Base-by-base conservation (phyloP, 2,888 invertebrate genomes). In the Diarsia mendica region DNA sequence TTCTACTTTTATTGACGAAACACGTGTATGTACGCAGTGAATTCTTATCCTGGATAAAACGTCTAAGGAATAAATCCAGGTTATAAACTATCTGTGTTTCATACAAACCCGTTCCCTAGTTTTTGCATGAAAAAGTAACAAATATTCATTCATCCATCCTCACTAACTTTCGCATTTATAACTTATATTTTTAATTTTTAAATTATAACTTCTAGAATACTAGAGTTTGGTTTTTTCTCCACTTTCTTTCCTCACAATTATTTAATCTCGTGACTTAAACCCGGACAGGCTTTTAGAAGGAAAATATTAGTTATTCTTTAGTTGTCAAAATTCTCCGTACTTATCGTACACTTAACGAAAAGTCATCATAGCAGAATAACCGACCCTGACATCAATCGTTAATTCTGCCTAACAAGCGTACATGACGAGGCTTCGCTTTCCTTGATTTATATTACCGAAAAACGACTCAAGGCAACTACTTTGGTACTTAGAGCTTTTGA, bases 361-460 rank as follows among this genome's bases (percentile, higher is more conserved):
- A 33, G 10, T 60, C 39, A 44, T 44, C 28, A 28, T 44, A 55
- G 48, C 53, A 48, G 48, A 75, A 64, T 58, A 65, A 64, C 55
- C n/a, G n/a, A 28, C 1, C 13, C 11, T 15, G 46, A 68, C 46
- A 68, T 76, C 46, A 61, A 76, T 76, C 51, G 68, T 68, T 51
- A 68, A 76, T 61, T 51, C 33, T 61, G 33, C 9, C n/a, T 76
- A 76, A 75, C 60, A 75, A 51, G 76, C 76, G 75, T 10, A 20
- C 58, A 75, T 49, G 44, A 66, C 23, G 28, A 11, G 9, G 10
- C 67, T 33, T 10, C 28, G 8, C n/a, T 33, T 60, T 51, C 20
- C 33, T 51, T 67, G 44, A 67, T 33, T 60, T 60, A 46, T 60
- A 49, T 67, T 23, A n/a, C 1, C n/a, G 11, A 51, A 75, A 75